These are phyloP conservation scores for Epinephelus lanceolatus DNA, from an alignment of 2,113 vertebrate species.

Conservation along the genomic window DNA sequence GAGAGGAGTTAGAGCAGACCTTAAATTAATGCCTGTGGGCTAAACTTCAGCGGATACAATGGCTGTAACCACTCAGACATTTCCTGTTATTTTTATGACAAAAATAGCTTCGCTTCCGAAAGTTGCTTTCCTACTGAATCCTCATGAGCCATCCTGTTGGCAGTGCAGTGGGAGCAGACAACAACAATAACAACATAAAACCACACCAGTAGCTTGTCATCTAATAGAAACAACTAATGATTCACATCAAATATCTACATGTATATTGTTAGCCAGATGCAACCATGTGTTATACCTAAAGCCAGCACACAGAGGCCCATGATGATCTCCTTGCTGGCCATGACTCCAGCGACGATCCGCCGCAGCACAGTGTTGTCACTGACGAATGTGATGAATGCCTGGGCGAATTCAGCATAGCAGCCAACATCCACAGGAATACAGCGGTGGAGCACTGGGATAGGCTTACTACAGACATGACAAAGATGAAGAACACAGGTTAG, in stretches of 20 bases:
- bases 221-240: not conserved
- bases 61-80: constrained; percentile 47
- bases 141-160: not conserved
- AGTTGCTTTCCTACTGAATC: constrained; percentile 37
- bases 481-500: not conserved
- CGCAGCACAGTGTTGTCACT: constrained; percentile 96
- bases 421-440: constrained; percentile 92
- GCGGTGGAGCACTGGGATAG: constrained; percentile 94
- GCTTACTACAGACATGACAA: constrained; percentile 73
- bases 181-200: not conserved
- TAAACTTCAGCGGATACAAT: constrained; percentile 10
- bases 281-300: constrained; percentile 87
- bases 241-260: not conserved
- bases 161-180: constrained; percentile 1
- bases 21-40: constrained; percentile 16
- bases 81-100: constrained; percentile 72
- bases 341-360: constrained; percentile 94
- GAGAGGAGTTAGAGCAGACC: not conserved
- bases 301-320: constrained; percentile 97
- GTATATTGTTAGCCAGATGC: not conserved
- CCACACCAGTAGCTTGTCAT: not conserved
- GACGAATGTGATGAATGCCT: constrained; percentile 95
- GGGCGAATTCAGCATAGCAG: constrained; percentile 95
- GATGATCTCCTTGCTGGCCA: constrained; percentile 99
- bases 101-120: constrained; percentile 62